These are phyloP conservation scores for Falco naumanni DNA, from an alignment of 2,797 vertebrate genomes.

Conservation along the genomic window DNA sequence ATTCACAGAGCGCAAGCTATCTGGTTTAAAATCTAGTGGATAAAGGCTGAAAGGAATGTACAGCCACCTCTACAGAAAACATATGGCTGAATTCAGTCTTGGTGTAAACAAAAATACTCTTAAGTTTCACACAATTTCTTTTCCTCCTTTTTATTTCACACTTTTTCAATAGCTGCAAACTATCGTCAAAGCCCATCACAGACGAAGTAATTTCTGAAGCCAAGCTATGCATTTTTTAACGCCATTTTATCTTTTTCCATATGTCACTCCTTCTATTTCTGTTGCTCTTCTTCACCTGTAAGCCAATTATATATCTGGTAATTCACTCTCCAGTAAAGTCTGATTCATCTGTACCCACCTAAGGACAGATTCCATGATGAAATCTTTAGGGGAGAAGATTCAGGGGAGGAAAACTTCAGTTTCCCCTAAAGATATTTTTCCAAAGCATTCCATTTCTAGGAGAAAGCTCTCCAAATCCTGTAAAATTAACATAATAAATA, in stretches of 20 bases:
- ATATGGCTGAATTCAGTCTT: conserved; percentile 55
- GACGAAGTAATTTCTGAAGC: conserved; percentile 10
- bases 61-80: conserved; percentile 50
- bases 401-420: neutral
- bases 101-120: conserved; percentile 64
- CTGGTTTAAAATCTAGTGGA: neutral
- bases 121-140: conserved; percentile 33
- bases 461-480: neutral
- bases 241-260: conserved; percentile 43
- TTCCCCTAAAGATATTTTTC: conserved; percentile 1
- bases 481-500: conserved; percentile 18
- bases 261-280: conserved; percentile 59
- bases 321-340: conserved; percentile 10
- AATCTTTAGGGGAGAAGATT: neutral
- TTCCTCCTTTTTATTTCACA: conserved; percentile 49
- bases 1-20: neutral
- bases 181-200: conserved; percentile 39
- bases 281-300: conserved; percentile 49
- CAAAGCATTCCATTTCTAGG: neutral
- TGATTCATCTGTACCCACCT: neutral
- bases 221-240: conserved; percentile 55
- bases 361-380: conserved; percentile 35
- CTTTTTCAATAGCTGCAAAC: conserved; percentile 46
- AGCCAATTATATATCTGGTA: conserved; percentile 33
- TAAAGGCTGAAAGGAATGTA: neutral